Percentiles rank a stretch among this genome's conserved stretches.
Evolutionary conservation across 2,888 invertebrate species (phyloP).

Genomic region (Phrixothrix hirtus): DNA sequence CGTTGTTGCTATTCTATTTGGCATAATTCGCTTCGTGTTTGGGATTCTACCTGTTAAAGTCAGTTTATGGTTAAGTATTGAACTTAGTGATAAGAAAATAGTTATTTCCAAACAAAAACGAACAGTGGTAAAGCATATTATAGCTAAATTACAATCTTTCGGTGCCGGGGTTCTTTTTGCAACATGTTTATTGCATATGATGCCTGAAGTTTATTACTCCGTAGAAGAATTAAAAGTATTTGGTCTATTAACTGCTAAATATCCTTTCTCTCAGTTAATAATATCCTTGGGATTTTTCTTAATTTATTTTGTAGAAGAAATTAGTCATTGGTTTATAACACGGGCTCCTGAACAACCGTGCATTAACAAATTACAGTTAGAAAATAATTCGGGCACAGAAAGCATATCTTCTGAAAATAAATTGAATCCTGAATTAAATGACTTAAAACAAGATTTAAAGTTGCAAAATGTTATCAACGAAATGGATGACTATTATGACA

Average conservation of each 20-base stretch:
- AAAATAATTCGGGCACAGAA: too few species aligned
- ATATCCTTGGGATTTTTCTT: slow-evolving; percentile 72
- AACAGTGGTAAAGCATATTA: slow-evolving; percentile 45
- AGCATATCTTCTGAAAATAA: too few species aligned
- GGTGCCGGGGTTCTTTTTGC: slow-evolving; percentile 80
- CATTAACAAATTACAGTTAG: too few species aligned
- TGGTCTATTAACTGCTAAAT: slow-evolving; percentile 60
- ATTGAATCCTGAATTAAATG: too few species aligned
- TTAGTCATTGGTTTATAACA: slow-evolving; percentile 62
- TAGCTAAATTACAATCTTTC: slow-evolving; percentile 59
- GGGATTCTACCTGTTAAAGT: not conserved
- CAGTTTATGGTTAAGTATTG: slow-evolving; percentile 36
- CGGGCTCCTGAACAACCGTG: slow-evolving; percentile 39
- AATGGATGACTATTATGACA: too few species aligned
- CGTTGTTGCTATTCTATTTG: not conserved
- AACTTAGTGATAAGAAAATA: too few species aligned
- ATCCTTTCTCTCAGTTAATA: slow-evolving; percentile 60
- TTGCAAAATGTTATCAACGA: too few species aligned
- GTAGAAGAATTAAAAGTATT: slow-evolving; percentile 54
- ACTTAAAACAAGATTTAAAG: too few species aligned
- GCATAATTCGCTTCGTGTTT: not conserved
- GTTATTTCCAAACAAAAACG: slow-evolving; percentile 29
- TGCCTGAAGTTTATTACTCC: slow-evolving; percentile 73
- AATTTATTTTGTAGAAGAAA: slow-evolving; percentile 73
- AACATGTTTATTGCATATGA: slow-evolving; percentile 76